Evolutionary conservation across 2,797 vertebrate species (phyloP).

Genomic region (Anniella stebbinsi): DNA sequence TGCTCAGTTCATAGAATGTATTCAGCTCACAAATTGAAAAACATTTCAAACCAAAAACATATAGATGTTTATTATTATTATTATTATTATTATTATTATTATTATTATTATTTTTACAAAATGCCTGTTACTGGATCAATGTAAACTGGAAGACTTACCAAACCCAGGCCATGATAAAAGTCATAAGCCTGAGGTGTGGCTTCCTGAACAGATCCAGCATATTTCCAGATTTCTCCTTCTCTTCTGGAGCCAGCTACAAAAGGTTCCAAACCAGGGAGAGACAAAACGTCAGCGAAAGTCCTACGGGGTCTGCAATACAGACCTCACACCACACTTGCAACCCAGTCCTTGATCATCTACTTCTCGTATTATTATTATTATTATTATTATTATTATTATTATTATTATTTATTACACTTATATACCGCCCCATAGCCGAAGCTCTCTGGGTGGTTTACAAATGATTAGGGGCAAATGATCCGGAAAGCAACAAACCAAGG

Average conservation of each 20-base stretch:
- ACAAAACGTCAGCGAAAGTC: not conserved
- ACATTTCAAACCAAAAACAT: not conserved
- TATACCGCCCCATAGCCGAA: no score
- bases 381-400: no score
- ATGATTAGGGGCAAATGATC: not conserved
- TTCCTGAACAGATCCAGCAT: constrained; percentile 86
- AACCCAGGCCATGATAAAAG: constrained; percentile 80
- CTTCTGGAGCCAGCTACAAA: constrained; percentile 68
- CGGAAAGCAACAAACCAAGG: no score
- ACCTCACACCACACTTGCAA: no score
- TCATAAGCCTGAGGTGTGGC: constrained; percentile 81
- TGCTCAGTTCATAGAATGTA: not conserved
- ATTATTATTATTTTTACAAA: no score
- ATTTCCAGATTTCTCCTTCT: constrained; percentile 65
- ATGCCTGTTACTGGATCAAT: not conserved
- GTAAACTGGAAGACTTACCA: constrained; percentile 81
- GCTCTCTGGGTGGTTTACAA: no score
- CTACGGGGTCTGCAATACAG: no score
- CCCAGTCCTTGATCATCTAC: no score
- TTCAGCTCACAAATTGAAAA: not conserved
- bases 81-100: no score
- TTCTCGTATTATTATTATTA: no score
- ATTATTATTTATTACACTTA: no score
- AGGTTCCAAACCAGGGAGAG: not conserved
- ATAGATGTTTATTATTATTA: no score